Evolutionary conservation across 2,113 vertebrate species (phyloP).

Genomic region (Oophaga pumilio): DNA sequence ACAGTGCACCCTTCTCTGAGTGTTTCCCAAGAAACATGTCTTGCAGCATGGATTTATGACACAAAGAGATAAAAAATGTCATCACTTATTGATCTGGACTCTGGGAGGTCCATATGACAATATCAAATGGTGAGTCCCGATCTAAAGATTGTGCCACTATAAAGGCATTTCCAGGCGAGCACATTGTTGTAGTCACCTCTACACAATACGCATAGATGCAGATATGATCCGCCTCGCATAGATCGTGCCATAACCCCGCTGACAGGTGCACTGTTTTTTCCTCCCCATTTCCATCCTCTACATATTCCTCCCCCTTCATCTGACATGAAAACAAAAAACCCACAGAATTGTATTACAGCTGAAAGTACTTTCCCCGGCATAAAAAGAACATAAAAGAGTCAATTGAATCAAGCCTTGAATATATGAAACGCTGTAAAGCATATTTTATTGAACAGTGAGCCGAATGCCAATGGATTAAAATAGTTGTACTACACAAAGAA

Average conservation of each 20-base stretch:
- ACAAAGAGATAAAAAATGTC: background rate
- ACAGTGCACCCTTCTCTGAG: background rate
- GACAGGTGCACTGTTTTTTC: background rate
- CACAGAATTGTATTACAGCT: constrained; percentile 26
- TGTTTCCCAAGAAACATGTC: no score
- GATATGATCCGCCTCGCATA: background rate
- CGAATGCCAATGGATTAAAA: constrained; percentile 29
- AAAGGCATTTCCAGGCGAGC: background rate
- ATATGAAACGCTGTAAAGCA: constrained; percentile 34
- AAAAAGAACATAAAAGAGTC: constrained; percentile 40
- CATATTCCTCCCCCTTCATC: constrained; percentile 13
- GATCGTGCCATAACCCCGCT: background rate
- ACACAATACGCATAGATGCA: background rate
- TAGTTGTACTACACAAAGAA: background rate
- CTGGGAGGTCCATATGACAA: background rate
- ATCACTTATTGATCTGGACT: background rate
- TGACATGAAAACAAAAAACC: constrained; percentile 8
- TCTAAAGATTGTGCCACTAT: background rate
- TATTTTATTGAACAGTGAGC: constrained; percentile 43
- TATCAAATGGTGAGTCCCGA: background rate
- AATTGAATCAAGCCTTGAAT: constrained; percentile 43
- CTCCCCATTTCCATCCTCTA: background rate
- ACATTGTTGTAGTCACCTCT: background rate
- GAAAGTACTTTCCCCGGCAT: constrained; percentile 36
- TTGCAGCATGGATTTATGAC: background rate